Percentiles rank a stretch among this genome's conserved stretches.
Conservation (phyloP, 2,888 invertebrate genomes). For the Kuschelorhynchus macadamiae region DNA sequence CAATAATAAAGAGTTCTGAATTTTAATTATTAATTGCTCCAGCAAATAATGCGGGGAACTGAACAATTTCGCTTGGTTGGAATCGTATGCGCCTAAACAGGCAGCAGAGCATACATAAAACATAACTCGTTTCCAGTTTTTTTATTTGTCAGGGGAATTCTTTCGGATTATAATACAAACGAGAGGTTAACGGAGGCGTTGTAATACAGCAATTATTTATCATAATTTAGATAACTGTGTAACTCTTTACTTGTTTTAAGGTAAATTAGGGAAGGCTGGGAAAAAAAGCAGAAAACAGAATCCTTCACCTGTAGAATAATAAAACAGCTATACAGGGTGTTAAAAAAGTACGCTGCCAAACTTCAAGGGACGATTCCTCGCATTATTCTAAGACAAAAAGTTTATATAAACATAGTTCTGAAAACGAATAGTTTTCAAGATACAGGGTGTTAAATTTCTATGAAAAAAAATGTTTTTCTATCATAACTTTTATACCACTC, state of each 20-base stretch:
- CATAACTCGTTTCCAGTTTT: constrained; percentile 36
- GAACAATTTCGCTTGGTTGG: constrained; percentile 11
- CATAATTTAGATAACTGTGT: not conserved
- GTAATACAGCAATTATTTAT: not conserved
- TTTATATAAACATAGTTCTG: too few species aligned
- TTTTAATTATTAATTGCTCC: constrained; percentile 28
- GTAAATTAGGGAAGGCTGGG: too few species aligned
- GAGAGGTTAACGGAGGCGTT: not conserved
- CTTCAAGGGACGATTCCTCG: too few species aligned
- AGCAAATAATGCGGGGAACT: constrained; percentile 22
- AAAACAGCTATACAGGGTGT: too few species aligned
- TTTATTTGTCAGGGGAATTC: constrained; percentile 40
- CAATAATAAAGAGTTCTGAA: constrained; percentile 31
- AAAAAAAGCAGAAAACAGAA: too few species aligned
- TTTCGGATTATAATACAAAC: constrained; percentile 1
- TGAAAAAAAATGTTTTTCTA: too few species aligned
- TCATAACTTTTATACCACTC: too few species aligned
- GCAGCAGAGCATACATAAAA: constrained; percentile 34
- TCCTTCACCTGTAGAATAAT: too few species aligned
- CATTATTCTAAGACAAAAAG: too few species aligned
- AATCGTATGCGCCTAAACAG: constrained; percentile 3
- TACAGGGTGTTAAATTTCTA: too few species aligned
- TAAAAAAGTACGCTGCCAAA: too few species aligned
- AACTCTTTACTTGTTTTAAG: not conserved
- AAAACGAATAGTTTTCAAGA: too few species aligned